Percentiles rank a stretch among this genome's conserved stretches.
phyloP scores from a whole-genome alignment of 1,140 invertebrate genomes.

The Mamestra configurata region DNA sequence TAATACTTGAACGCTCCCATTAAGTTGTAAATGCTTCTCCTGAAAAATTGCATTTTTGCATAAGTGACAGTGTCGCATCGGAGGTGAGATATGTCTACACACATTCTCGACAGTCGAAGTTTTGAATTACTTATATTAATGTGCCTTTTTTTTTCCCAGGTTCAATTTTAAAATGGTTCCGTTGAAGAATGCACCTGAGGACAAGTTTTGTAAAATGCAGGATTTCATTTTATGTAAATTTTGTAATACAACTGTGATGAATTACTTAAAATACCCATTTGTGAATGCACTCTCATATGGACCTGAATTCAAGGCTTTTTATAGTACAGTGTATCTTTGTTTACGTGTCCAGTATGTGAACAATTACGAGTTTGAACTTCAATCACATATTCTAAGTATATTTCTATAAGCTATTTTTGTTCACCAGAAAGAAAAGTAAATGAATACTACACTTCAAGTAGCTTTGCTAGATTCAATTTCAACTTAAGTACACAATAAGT shows the following conservation, averaged over 20 bases:
- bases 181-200: conserved; percentile 16
- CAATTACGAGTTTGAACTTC: no score
- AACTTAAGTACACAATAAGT: neutral
- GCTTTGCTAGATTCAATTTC: neutral
- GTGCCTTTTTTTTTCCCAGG: conserved; percentile 62
- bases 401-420: no score
- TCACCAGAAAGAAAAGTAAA: no score
- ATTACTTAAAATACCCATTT: conserved; percentile 21
- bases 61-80: no score
- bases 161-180: conserved; percentile 64
- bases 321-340: neutral
- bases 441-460: no score
- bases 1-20: no score
- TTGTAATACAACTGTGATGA: conserved; percentile 59
- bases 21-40: no score
- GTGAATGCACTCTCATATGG: neutral
- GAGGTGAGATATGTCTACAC: no score
- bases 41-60: no score
- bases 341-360: no score
- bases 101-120: neutral
- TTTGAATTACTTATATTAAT: no score
- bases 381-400: no score
- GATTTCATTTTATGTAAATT: conserved; percentile 55
- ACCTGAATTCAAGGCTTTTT: conserved; percentile 28
- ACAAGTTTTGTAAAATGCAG: conserved; percentile 26